A percentile compares a stretch with the other conserved stretches of the same genome.
Evolutionary conservation across 2,113 vertebrate species (phyloP).

Genomic region (Baryphthengus martii): DNA sequence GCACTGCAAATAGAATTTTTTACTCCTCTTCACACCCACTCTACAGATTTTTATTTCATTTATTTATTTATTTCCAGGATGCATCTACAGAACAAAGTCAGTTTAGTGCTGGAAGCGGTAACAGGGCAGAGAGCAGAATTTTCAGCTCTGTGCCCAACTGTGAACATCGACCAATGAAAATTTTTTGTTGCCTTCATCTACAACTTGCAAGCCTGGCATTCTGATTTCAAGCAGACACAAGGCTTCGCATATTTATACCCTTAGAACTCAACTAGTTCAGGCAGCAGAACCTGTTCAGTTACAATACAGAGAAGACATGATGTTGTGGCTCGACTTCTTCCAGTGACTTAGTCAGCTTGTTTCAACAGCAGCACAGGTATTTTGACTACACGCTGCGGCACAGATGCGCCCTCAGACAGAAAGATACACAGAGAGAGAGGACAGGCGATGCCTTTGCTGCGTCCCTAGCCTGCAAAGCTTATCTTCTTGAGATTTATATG

Average conservation of each 20-base stretch:
- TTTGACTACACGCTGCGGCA: neutral
- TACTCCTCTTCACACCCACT: neutral
- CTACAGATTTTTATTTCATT: neutral
- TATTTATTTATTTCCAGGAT: neutral
- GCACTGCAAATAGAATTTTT: neutral
- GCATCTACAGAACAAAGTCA: neutral
- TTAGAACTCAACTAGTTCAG: neutral
- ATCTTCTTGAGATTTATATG: neutral
- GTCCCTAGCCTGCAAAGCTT: neutral
- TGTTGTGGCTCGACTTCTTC: neutral
- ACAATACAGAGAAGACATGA: neutral
- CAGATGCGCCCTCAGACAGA: neutral
- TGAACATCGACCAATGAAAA: neutral
- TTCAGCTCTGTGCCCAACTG: neutral
- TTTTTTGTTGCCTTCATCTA: neutral
- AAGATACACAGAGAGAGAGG: neutral
- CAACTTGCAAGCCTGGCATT: neutral
- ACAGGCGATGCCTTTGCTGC: neutral
- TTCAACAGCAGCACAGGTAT: neutral
- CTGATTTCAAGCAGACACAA: neutral
- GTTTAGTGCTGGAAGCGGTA: neutral
- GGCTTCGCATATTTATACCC: neutral
- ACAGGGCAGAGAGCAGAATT: neutral
- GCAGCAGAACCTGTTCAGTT: conserved; percentile 45
- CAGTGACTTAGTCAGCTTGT: neutral